Conservation (phyloP, 23 tunicate genomes). For the Trididemnum clinides region DNA sequence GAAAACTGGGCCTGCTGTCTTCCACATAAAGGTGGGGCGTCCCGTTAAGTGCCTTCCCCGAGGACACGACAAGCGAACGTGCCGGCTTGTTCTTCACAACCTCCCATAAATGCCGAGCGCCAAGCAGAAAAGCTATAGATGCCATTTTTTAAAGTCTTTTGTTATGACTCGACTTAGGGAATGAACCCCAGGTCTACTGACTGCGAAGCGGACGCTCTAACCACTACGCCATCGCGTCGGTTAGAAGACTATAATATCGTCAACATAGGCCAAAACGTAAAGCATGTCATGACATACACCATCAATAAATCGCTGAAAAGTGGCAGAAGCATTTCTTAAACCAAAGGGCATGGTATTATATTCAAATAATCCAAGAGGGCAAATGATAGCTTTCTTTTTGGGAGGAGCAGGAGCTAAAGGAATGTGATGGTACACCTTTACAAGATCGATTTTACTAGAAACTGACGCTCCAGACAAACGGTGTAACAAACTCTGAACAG, state of each 20-base stretch:
- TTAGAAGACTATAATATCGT: conserved; percentile 34
- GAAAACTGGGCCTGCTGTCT: too few relatives aligned
- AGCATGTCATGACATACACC: conserved; percentile 29
- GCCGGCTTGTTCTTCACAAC: too few relatives aligned
- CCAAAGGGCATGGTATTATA: conserved; percentile 33
- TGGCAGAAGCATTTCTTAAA: conserved; percentile 27
- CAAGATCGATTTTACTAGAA: conserved; percentile 40
- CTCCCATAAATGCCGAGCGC: too few relatives aligned
- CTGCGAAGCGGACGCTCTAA: too few relatives aligned
- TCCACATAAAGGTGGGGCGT: too few relatives aligned
- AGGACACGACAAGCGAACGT: too few relatives aligned
- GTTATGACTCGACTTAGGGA: too few relatives aligned
- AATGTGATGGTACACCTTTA: conserved; percentile 37
- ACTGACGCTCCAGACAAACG: conserved; percentile 11
- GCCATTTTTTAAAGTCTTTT: too few relatives aligned
- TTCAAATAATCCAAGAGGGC: conserved; percentile 32
- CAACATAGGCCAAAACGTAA: conserved; percentile 18
- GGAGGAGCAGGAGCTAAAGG: conserved; percentile 9
- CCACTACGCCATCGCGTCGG: too few relatives aligned
- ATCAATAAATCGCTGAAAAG: conserved; percentile 46
- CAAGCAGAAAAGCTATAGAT: too few relatives aligned
- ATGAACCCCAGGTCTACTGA: too few relatives aligned
- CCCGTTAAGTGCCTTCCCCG: too few relatives aligned
- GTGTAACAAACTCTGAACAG: conserved; percentile 24
- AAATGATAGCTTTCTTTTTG: conserved; percentile 19